Conservation (phyloP, 2,797 vertebrate species). For the Megalops cyprinoides region DNA sequence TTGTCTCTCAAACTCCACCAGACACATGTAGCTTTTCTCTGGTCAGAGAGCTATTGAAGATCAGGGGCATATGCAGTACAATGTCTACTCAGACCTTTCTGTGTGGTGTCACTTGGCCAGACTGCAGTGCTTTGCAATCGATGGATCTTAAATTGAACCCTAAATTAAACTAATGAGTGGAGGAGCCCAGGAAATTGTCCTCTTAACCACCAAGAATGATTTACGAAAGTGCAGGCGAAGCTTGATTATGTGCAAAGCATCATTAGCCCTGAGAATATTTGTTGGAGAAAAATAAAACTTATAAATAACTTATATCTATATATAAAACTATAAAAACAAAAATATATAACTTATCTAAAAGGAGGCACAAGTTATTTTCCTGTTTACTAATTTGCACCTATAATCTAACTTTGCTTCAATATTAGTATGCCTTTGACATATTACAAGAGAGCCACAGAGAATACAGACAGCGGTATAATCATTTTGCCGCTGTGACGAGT, state of each 20-base stretch:
- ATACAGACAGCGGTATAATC: neutral
- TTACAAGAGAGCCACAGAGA: neutral
- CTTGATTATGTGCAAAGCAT: slow-evolving; percentile 32
- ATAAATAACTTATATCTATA: no score
- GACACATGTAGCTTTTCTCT: no score
- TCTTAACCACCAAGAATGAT: slow-evolving; percentile 27
- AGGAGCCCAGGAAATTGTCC: slow-evolving; percentile 30
- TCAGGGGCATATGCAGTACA: neutral
- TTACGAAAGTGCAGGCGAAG: slow-evolving; percentile 24
- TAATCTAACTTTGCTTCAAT: neutral
- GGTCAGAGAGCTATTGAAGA: neutral
- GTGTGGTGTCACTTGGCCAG: neutral
- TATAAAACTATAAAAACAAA: neutral
- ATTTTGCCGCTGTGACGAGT: neutral
- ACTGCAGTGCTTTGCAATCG: neutral
- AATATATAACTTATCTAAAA: neutral
- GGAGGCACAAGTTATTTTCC: neutral
- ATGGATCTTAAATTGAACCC: slow-evolving; percentile 30
- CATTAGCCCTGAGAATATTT: slow-evolving; percentile 26
- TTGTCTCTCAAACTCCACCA: neutral
- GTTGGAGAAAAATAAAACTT: neutral
- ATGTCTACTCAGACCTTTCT: neutral
- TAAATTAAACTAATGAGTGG: slow-evolving; percentile 31
- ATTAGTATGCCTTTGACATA: neutral
- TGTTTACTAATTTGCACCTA: neutral